Conservation (phyloP, 2,888 invertebrate genomes). For the Orthonevra nobilis region DNA sequence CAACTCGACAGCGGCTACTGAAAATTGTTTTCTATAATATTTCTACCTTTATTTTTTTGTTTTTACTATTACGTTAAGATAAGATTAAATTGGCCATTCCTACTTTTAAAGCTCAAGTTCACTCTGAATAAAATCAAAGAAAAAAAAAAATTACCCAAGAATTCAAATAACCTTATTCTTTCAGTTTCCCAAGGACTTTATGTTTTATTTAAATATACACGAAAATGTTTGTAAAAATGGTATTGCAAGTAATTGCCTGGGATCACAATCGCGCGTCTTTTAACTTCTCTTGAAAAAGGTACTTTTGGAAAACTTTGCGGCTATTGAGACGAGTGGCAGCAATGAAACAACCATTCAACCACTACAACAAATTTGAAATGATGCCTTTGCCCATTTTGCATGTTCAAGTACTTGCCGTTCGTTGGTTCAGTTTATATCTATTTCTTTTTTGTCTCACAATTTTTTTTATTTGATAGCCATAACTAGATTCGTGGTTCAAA, state of each 20-base stretch:
- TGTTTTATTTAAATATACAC: too few relatives aligned
- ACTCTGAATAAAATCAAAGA: too few relatives aligned
- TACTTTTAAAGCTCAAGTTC: too few relatives aligned
- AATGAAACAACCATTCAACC: conserved; percentile 70
- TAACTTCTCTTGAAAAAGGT: conserved; percentile 61
- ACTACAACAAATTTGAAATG: conserved; percentile 68
- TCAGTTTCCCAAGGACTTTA: too few relatives aligned
- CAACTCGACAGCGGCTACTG: too few relatives aligned
- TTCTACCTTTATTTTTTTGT: too few relatives aligned
- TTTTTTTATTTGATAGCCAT: conserved; percentile 65
- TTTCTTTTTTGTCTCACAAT: conserved; percentile 20
- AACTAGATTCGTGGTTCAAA: conserved; percentile 62
- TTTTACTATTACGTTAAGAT: too few relatives aligned
- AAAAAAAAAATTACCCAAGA: too few relatives aligned
- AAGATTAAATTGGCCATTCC: too few relatives aligned
- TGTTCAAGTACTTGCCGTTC: conserved; percentile 44
- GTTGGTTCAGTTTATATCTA: conserved; percentile 11
- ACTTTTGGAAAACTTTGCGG: conserved; percentile 54
- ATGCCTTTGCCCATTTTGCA: conserved; percentile 66
- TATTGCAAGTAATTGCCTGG: conserved; percentile 51
- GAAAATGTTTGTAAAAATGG: too few relatives aligned
- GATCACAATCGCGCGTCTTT: conserved; percentile 42
- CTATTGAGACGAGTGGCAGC: conserved; percentile 69
- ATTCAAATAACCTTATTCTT: too few relatives aligned
- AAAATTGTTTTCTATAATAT: too few relatives aligned